Percentiles rank a stretch among this genome's conserved stretches.
These are phyloP conservation scores for Nyctereutes procyonoides DNA, from an alignment of 2,113 vertebrate genomes.

Conservation along the genomic window DNA sequence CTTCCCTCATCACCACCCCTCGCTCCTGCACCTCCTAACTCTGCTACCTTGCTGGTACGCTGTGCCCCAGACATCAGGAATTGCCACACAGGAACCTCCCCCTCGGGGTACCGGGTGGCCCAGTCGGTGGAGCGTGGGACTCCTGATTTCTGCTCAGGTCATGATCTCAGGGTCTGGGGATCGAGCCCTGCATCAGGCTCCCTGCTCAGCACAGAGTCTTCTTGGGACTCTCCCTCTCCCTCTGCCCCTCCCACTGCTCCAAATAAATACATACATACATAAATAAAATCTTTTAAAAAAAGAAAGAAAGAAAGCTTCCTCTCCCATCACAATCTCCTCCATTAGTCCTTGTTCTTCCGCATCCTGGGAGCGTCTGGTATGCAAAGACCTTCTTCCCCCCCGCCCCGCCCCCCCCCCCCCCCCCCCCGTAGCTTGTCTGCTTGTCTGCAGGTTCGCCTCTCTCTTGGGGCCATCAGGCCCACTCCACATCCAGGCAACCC, in stretches of 20 bases:
- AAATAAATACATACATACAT: neutral
- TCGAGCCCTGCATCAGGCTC: neutral
- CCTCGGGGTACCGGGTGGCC: neutral
- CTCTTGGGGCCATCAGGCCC: neutral
- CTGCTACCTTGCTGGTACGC: rapidly evolving
- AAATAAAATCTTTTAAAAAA: neutral
- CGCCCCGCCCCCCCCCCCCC: too few relatives aligned
- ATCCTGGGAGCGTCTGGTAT: neutral
- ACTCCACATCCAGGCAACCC: neutral
- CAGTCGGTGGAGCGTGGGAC: neutral
- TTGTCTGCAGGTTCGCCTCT: neutral
- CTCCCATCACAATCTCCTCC: neutral
- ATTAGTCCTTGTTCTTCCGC: neutral
- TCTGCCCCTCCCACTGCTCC: neutral
- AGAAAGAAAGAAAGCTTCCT: neutral
- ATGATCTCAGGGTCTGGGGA: neutral
- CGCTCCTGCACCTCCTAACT: neutral
- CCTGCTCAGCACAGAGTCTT: neutral
- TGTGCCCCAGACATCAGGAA: neutral
- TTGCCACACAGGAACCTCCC: neutral
- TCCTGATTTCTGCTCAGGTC: neutral
- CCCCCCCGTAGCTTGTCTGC: neutral
- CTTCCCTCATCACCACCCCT: neutral
- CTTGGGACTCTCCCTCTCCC: neutral
- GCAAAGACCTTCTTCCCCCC: neutral